Evolutionary conservation across 1,140 invertebrate genomes (phyloP), one percentile per base, ranked within the genome.

Genomic region (Lineus longissimus): DNA sequence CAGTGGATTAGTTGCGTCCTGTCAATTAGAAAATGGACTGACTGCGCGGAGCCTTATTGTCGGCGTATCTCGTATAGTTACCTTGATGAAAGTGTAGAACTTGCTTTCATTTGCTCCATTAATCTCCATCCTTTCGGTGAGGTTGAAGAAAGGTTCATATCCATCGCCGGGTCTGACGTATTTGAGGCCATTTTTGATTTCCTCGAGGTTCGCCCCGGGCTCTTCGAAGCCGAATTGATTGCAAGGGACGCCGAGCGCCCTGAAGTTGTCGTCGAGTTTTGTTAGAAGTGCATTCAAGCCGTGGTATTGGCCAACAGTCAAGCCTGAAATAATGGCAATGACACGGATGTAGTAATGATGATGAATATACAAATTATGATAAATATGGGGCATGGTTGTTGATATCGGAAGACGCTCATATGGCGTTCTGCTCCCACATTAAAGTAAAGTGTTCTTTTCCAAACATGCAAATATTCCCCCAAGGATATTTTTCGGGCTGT

Each of bases 91-190:
- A 6, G 85, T 82, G 72, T 79, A 87, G 4, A 87, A 70, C 2
- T 82, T 81, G 67, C 86, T 79, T 70, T 86, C 82, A 17, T 83
- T 81, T n/a, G 77, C 71, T 2, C 86, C 86, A 67, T 87, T 87
- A 0, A 87, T 84, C 9, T 87, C 85, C n/a, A 83, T 75, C 72
- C 86, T 87, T 51, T 79, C 68, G 63, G 82, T 82, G 19, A 87
- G 36, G 17, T 74, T 74, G 65, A 87, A 85, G 59, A 83, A 82
- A 0, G 85, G 84, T 11, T 71, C 72, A 66, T 85, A 87, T 19
- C 83, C 82, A 33, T 82, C 76, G 17, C 86, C 86, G 2, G 86
- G 86, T 33, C 86, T 78, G n/a, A 87, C 85, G 67, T 87, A 76
- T 31, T 76, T 81, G 29, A 87, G 70, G 15, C 75, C 62, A 63